Evolutionary conservation across 2,113 vertebrate species (phyloP).

Genomic region (Neotoma lepida): DNA sequence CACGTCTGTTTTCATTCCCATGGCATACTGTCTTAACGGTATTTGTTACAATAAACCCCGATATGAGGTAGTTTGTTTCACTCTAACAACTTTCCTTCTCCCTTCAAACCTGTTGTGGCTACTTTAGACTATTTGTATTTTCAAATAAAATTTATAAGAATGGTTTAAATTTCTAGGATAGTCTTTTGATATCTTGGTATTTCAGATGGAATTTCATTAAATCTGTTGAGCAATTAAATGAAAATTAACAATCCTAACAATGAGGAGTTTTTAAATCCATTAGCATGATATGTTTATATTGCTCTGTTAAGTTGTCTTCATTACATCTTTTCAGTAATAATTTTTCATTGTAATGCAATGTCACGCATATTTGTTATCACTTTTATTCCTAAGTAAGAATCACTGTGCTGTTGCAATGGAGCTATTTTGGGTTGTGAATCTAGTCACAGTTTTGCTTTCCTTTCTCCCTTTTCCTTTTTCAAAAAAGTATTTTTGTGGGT

Average conservation of each 20-base stretch:
- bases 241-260: background rate
- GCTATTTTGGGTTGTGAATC: background rate
- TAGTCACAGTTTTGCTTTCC: background rate
- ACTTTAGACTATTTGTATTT: background rate
- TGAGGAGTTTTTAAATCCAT: background rate
- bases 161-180: background rate
- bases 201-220: background rate
- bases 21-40: no score
- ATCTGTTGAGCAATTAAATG: background rate
- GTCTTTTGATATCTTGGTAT: background rate
- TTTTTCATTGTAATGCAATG: background rate
- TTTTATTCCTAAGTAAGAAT: background rate
- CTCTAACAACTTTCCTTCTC: no score
- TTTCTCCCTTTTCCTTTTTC: background rate
- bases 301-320: background rate
- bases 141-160: background rate
- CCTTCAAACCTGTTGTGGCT: background rate
- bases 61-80: no score
- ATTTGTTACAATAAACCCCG: background rate
- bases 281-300: background rate
- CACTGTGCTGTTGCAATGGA: background rate
- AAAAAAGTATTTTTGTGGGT: background rate
- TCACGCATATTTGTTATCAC: background rate
- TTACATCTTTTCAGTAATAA: background rate
- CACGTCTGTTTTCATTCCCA: no score